Evolutionary conservation across 2,888 invertebrate species (phyloP).

Genomic region (Anaspis maculata): DNA sequence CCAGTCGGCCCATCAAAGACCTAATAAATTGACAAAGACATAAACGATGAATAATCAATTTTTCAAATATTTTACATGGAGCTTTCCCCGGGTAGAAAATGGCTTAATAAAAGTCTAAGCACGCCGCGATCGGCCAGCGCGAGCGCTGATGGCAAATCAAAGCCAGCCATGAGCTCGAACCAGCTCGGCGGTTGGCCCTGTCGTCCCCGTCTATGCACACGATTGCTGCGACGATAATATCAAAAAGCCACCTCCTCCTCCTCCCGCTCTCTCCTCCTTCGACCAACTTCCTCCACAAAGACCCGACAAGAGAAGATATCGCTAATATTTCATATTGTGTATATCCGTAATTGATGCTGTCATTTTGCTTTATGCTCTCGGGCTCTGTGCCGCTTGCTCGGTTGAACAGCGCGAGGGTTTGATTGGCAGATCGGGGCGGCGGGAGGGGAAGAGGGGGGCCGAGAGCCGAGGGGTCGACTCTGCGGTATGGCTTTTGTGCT

Average conservation of each 20-base stretch:
- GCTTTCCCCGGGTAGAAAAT: constrained; percentile 33
- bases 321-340: constrained; percentile 19
- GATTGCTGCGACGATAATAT: too few relatives aligned
- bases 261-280: too few relatives aligned
- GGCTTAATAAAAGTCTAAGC: constrained; percentile 38
- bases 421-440: too few relatives aligned
- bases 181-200: too few relatives aligned
- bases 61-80: constrained; percentile 35
- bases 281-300: too few relatives aligned
- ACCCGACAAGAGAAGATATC: constrained; percentile 9
- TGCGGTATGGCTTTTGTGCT: too few relatives aligned
- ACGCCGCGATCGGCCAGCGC: constrained; percentile 25
- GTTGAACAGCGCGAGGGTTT: too few relatives aligned
- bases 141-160: constrained; percentile 5
- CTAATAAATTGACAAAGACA: constrained; percentile 33
- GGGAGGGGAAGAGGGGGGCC: too few relatives aligned
- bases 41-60: constrained; percentile 36
- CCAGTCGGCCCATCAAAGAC: too few relatives aligned
- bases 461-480: too few relatives aligned
- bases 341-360: constrained; percentile 15
- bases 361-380: constrained; percentile 1
- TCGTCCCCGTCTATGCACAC: constrained; percentile 15
- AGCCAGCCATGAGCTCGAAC: too few relatives aligned
- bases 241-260: constrained; percentile 12
- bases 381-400: too few relatives aligned